These are phyloP conservation scores for Ichneumoninae sp. DNA, from an alignment of 2,888 invertebrate species.

Conservation along the genomic window DNA sequence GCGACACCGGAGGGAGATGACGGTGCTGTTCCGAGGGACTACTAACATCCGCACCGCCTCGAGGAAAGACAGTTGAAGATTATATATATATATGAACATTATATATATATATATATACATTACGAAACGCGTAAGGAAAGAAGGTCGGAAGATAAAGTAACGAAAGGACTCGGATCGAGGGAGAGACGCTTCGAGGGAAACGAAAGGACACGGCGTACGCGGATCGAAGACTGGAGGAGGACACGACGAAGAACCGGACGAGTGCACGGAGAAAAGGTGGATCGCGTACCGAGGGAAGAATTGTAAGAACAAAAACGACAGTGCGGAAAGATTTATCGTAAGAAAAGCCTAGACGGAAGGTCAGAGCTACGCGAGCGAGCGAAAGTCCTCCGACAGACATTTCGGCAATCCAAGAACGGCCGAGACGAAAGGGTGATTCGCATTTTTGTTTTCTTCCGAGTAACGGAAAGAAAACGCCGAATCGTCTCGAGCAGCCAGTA, in stretches of 20 bases:
- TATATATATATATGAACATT: conserved; percentile 24
- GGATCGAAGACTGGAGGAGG: neutral
- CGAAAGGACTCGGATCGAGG: conserved; percentile 14
- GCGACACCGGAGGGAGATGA: conserved; percentile 76
- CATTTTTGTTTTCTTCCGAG: neutral
- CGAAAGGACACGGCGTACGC: neutral
- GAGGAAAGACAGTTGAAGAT: conserved; percentile 27
- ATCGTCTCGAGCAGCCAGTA: neutral
- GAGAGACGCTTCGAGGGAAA: conserved; percentile 1
- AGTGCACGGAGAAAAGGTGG: conserved; percentile 9
- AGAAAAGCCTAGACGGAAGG: neutral
- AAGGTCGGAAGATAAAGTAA: conserved; percentile 2
- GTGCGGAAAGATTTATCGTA: neutral
- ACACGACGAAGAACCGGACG: conserved; percentile 12
- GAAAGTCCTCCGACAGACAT: neutral
- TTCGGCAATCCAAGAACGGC: neutral
- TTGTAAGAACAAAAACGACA: neutral
- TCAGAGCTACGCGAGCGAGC: neutral
- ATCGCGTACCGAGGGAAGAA: neutral
- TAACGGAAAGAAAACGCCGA: neutral
- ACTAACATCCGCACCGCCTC: conserved; percentile 67
- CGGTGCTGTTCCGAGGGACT: conserved; percentile 73
- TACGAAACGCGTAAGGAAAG: conserved; percentile 15
- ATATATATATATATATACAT: neutral
- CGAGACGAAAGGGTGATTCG: conserved; percentile 14